Evolutionary conservation across 2,888 invertebrate species (phyloP).

Genomic region (Hydrotaea cyrtoneurina): DNA sequence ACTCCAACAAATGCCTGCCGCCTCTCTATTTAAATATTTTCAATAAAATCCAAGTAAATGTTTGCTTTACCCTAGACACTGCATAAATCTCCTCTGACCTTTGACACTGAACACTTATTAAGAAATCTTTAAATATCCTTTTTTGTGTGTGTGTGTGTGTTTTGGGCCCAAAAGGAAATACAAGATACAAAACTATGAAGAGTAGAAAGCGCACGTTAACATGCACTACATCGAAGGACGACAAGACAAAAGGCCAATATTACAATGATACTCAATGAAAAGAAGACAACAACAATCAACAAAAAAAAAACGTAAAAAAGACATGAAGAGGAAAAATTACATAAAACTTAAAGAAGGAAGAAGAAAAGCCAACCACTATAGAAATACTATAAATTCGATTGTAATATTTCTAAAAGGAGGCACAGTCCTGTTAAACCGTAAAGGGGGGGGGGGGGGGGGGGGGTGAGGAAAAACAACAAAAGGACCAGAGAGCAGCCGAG

Average conservation of each 20-base stretch:
- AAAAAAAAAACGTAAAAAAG: background rate
- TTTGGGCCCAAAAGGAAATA: background rate
- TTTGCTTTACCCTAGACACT: background rate
- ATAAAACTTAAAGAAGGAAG: constrained; percentile 34
- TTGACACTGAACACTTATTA: constrained; percentile 37
- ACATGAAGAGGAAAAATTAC: constrained; percentile 40
- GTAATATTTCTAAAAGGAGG: constrained; percentile 23
- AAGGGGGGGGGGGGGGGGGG: background rate
- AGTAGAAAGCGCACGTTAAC: too few relatives aligned
- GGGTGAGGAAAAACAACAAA: background rate
- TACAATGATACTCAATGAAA: constrained; percentile 33
- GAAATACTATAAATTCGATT: constrained; percentile 44
- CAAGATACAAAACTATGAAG: constrained; percentile 26
- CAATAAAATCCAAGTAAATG: background rate
- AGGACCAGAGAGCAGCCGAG: background rate
- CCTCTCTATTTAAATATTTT: background rate
- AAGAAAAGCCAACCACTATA: background rate
- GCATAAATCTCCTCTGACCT: constrained; percentile 25
- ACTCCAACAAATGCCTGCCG: too few relatives aligned
- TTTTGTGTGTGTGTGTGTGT: background rate
- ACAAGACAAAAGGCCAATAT: constrained; percentile 35
- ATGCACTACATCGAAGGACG: background rate
- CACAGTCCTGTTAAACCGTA: background rate
- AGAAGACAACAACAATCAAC: background rate
- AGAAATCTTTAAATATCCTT: background rate